Percentiles rank a stretch among this genome's conserved stretches.
Evolutionary conservation across 1,140 invertebrate genomes (phyloP).

Genomic region (Delia radicum): DNA sequence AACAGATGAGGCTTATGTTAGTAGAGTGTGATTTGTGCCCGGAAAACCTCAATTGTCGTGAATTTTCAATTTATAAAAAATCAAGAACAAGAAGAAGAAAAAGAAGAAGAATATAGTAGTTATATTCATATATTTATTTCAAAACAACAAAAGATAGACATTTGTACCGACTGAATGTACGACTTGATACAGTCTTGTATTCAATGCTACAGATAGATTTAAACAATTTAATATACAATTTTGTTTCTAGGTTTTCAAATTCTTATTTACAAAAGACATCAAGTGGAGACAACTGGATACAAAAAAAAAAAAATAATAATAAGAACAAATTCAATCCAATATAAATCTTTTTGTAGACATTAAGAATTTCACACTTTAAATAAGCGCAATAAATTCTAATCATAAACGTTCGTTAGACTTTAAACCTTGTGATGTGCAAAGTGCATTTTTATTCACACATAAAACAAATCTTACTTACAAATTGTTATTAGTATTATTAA

Average conservation of each 20-base stretch:
- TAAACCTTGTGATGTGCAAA: conserved; percentile 1
- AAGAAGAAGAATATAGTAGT: no score
- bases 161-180: background rate
- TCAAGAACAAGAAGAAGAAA: background rate
- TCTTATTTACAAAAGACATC: background rate
- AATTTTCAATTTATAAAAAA: background rate
- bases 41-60: background rate
- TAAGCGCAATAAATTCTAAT: background rate
- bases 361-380: background rate
- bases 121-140: background rate
- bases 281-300: background rate
- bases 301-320: background rate
- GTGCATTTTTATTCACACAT: background rate
- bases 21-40: background rate
- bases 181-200: background rate
- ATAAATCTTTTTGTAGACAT: background rate
- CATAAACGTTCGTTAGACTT: background rate
- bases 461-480: no score
- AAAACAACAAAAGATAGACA: background rate
- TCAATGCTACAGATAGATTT: background rate
- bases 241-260: background rate
- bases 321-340: background rate
- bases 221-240: background rate
- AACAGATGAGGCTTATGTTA: background rate
- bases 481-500: background rate